These are phyloP conservation scores for Bombus superbus DNA, from an alignment of 1,140 invertebrate genomes.

Conservation along the genomic window DNA sequence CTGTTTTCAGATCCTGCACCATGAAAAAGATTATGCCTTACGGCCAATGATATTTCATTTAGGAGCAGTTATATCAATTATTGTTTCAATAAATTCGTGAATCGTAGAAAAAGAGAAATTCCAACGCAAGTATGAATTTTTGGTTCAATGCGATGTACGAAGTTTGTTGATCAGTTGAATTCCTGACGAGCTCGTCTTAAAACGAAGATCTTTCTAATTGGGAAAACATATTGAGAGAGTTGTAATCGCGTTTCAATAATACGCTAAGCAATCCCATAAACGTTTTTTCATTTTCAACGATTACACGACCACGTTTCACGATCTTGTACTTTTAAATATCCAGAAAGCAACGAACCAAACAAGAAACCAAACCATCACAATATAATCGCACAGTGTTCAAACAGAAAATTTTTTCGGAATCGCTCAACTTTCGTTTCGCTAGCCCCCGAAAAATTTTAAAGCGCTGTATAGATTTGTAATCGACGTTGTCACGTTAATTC, in stretches of 20 bases:
- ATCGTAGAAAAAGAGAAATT: neutral
- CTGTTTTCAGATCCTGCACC: neutral
- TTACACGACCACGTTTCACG: no score
- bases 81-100: neutral
- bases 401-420: neutral
- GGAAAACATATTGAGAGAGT: no score
- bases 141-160: no score
- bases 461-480: slow-evolving; percentile 12
- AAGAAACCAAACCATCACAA: neutral
- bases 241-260: no score
- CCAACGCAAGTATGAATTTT: no score
- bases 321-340: no score
- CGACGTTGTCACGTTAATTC: slow-evolving; percentile 23
- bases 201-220: no score
- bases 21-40: no score
- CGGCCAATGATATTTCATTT: neutral
- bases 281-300: no score
- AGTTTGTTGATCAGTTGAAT: neutral
- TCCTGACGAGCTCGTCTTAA: no score
- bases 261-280: no score
- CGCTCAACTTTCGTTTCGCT: neutral
- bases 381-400: neutral
- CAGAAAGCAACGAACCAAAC: no score
- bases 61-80: neutral
- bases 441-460: neutral